A percentile compares a stretch with the other conserved stretches of the same genome.
These are phyloP conservation scores for Sturnira hondurensis DNA, from an alignment of 2,113 vertebrate genomes.

Conservation along the genomic window DNA sequence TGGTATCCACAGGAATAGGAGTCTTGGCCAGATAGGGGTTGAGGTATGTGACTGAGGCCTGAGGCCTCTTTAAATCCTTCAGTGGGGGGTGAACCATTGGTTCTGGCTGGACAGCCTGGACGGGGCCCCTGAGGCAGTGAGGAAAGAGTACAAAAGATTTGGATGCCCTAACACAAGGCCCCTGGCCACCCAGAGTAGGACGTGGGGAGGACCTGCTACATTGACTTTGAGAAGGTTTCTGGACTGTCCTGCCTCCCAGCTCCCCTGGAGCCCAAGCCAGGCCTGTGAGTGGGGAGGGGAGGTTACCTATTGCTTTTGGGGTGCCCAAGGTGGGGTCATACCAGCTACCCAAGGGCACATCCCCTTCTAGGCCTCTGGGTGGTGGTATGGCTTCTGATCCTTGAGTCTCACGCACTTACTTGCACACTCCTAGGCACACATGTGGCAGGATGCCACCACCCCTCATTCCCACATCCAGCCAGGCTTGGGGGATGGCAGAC, in stretches of 20 bases:
- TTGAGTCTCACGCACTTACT: not conserved
- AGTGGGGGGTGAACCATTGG: not conserved
- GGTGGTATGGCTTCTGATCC: conserved; percentile 68
- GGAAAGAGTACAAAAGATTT: too few relatives aligned
- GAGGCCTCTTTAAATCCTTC: conserved; percentile 60
- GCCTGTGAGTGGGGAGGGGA: not conserved
- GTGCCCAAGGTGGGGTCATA: not conserved
- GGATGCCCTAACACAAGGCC: not conserved
- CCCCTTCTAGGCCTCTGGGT: not conserved
- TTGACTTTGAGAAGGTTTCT: not conserved
- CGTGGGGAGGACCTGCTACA: not conserved
- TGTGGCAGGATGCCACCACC: not conserved
- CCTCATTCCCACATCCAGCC: not conserved
- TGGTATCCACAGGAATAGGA: conserved; percentile 9
- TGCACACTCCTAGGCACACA: conserved; percentile 14
- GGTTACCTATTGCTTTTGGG: conserved; percentile 11
- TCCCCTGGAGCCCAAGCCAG: not conserved
- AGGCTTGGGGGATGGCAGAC: not conserved
- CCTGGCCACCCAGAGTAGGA: not conserved
- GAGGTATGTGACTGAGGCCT: conserved; percentile 66
- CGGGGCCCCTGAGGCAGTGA: conserved; percentile 37
- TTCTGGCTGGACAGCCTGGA: not conserved
- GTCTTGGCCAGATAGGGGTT: not conserved
- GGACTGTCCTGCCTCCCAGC: not conserved
- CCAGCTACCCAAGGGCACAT: not conserved